Base-by-base conservation (phyloP, 2,113 vertebrate genomes). In the Callipepla squamata region DNA sequence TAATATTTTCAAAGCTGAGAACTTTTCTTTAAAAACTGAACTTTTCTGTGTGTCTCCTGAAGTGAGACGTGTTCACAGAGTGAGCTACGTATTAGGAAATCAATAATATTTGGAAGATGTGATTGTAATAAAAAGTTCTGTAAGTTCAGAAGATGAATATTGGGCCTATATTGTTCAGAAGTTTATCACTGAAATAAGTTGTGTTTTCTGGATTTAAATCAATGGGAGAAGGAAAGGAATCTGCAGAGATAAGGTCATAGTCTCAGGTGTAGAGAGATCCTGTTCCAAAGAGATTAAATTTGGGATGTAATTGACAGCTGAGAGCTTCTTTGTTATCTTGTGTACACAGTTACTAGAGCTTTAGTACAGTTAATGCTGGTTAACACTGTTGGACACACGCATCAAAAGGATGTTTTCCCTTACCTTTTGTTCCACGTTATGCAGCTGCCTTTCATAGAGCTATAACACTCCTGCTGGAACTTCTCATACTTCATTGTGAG, bases 181-280 rank as follows among this genome's bases (percentile, higher is more conserved):
- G 51, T 90, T 83, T 86, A 48, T 83, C 62, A 32, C 61, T 79
- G 61, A 75, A 94, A 32, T 63, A 57, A 55, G 13, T 61, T 50
- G 36, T 58, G 6, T 80, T 88, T 92, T 65, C 73, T 88, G 61
- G 28, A 80, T 92, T 62, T 74, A 44, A 91, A 92, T 84, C 86
- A 81, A 44, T 28, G 30, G 40, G 40, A 69, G 62, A 65, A 75
- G 22, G 72, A 92, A 92, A 91, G 47, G 85, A 62, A 94, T 72
- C 94, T 73, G 80, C 57, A 20, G 51, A 85, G 85, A 85, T 67
- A 75, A 91, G 42, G 34, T 48, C 19, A 6, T 28, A 45, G 28
- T 87, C 47, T 70, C 6, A 4, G 3, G 8, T 23, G 22, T 5
- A 59, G 57, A 67, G 6, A 68, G 51, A 53, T 32, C 22, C 9